A percentile compares a stretch with the other conserved stretches of the same genome.
phyloP scores from a whole-genome alignment of 2,113 vertebrate species.

The Seriola dumerili region DNA sequence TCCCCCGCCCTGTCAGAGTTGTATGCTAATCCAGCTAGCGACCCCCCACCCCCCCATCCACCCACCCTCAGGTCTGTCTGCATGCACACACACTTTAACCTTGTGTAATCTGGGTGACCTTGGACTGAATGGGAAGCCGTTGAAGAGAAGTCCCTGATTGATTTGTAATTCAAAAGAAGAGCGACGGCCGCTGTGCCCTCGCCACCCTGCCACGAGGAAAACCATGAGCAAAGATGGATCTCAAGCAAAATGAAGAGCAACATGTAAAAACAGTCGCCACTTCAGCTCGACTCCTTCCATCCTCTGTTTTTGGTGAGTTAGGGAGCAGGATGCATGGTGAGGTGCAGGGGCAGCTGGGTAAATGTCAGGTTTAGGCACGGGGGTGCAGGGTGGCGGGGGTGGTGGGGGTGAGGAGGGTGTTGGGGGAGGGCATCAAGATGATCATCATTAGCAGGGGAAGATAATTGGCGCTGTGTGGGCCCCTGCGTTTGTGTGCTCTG shows the following conservation, averaged over 20 bases:
- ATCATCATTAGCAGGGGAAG: slow-evolving; percentile 81
- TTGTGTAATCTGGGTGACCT: slow-evolving; percentile 97
- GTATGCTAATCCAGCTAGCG: slow-evolving; percentile 91
- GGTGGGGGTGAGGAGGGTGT: slow-evolving; percentile 1
- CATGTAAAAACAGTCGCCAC: not conserved
- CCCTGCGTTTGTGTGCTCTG: slow-evolving; percentile 77
- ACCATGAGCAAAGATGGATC: not conserved
- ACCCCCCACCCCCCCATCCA: slow-evolving; percentile 76
- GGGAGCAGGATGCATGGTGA: not conserved
- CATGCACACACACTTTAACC: slow-evolving; percentile 82
- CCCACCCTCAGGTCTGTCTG: slow-evolving; percentile 61
- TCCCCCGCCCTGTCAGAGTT: slow-evolving; percentile 88
- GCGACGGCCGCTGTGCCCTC: slow-evolving; percentile 70
- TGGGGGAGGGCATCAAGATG: slow-evolving; percentile 58
- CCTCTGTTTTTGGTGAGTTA: not conserved
- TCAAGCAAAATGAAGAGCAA: slow-evolving; percentile 12
- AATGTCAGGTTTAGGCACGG: slow-evolving; percentile 63
- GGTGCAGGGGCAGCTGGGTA: slow-evolving; percentile 45
- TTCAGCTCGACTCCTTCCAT: not conserved
- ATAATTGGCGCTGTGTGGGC: slow-evolving; percentile 81
- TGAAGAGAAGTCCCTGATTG: slow-evolving; percentile 83
- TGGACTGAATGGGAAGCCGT: slow-evolving; percentile 88
- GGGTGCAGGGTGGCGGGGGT: slow-evolving; percentile 1
- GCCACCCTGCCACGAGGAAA: slow-evolving; percentile 10
- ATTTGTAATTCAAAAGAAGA: slow-evolving; percentile 94